Evolutionary conservation across 1,140 invertebrate species (phyloP).

Genomic region (Zaprionus kolodkinae): DNA sequence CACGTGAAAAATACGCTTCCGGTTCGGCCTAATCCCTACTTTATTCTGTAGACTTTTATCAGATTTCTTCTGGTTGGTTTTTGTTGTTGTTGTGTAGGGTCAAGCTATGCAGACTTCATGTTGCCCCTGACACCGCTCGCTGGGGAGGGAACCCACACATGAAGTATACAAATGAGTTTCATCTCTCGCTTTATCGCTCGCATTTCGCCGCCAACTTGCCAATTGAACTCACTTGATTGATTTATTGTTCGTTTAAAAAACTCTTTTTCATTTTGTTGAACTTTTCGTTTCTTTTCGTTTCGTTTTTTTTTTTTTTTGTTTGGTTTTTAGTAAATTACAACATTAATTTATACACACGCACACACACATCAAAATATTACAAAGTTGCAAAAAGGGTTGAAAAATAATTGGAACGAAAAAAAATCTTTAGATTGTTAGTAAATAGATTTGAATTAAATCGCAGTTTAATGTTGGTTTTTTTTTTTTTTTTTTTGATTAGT

Average conservation of each 20-base stretch:
- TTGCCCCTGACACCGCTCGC: not conserved
- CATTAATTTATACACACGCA: slow-evolving; percentile 81
- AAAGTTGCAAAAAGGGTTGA: slow-evolving; percentile 75
- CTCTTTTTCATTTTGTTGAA: slow-evolving; percentile 69
- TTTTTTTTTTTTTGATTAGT: slow-evolving; percentile 28
- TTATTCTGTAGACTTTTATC: not conserved
- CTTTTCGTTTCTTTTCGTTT: slow-evolving; percentile 69
- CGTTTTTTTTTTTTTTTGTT: slow-evolving; percentile 65
- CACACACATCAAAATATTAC: slow-evolving; percentile 65
- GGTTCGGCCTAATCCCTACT: not conserved
- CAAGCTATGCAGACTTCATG: slow-evolving; percentile 37
- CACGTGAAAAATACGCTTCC: slow-evolving; percentile 33
- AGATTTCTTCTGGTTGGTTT: not conserved
- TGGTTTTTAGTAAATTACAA: slow-evolving; percentile 73
- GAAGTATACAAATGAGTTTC: slow-evolving; percentile 44
- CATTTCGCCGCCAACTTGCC: slow-evolving; percentile 74
- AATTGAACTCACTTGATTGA: slow-evolving; percentile 83
- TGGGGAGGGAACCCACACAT: not conserved
- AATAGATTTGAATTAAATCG: slow-evolving; percentile 44
- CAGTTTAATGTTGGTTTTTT: slow-evolving; percentile 25
- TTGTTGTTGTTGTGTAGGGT: slow-evolving; percentile 24
- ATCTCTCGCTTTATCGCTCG: slow-evolving; percentile 45
- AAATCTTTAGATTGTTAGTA: slow-evolving; percentile 42
- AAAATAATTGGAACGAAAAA: slow-evolving; percentile 62
- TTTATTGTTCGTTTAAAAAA: slow-evolving; percentile 62